These are phyloP conservation scores for Eumacrocentrus americanus DNA, from an alignment of 2,888 invertebrate species.

Conservation along the genomic window DNA sequence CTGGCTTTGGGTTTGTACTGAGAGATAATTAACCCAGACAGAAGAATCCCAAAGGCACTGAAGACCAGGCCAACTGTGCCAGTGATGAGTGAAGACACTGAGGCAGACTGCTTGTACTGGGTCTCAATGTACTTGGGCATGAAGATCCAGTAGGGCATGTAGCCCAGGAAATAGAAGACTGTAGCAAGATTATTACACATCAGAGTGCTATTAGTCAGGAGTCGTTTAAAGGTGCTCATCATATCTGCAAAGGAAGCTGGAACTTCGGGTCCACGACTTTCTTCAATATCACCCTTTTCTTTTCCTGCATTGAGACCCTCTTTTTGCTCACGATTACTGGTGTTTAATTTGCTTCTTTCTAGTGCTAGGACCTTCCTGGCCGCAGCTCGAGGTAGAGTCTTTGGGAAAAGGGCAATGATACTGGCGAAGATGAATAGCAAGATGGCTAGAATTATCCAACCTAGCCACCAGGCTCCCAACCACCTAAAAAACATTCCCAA, in stretches of 20 bases:
- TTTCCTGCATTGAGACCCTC: conserved; percentile 39
- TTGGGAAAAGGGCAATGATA: conserved; percentile 72
- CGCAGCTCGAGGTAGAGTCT: conserved; percentile 71
- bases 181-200: conserved; percentile 77
- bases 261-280: conserved; percentile 39
- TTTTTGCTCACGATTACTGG: conserved; percentile 33
- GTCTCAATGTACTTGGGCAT: conserved; percentile 85
- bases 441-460: conserved; percentile 71
- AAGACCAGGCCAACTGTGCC: conserved; percentile 75
- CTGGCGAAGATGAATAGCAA: conserved; percentile 68
- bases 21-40: conserved; percentile 72
- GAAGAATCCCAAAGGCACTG: conserved; percentile 72
- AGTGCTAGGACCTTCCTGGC: conserved; percentile 63
- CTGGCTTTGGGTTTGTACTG: conserved; percentile 71
- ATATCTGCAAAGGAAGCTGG: conserved; percentile 64
- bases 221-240: conserved; percentile 68
- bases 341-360: conserved; percentile 52
- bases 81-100: conserved; percentile 76
- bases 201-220: conserved; percentile 71
- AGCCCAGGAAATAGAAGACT: conserved; percentile 75
- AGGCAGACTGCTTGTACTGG: conserved; percentile 78
- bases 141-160: conserved; percentile 80
- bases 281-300: background rate
- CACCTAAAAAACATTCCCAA: conserved; percentile 63
- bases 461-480: conserved; percentile 86